phyloP scores from a whole-genome alignment of 2,113 vertebrate genomes.

The Lepus americanus region DNA sequence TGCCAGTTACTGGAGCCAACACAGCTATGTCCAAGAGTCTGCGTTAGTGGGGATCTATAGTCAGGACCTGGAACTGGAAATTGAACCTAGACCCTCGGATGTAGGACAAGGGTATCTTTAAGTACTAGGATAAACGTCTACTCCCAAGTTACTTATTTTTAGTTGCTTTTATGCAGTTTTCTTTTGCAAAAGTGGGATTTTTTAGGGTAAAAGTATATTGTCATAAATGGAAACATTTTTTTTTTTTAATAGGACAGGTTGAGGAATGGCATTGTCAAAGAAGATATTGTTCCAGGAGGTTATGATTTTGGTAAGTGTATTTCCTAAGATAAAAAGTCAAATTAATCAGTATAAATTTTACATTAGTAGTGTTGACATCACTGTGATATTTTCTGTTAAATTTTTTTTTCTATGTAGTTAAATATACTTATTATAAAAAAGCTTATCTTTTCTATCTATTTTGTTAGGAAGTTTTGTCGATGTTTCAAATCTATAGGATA shows the following conservation, averaged over 20 bases:
- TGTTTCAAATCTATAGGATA: not conserved
- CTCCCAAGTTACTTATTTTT: not conserved
- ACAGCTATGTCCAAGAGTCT: no score
- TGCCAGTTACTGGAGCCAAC: no score
- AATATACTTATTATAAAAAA: not conserved
- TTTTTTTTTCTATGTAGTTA: conserved; percentile 26
- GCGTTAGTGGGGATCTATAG: no score
- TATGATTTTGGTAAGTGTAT: conserved; percentile 95
- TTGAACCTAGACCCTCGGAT: no score
- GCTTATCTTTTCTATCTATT: not conserved
- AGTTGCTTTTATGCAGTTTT: conserved; percentile 44
- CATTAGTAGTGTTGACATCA: conserved; percentile 1
- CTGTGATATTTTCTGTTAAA: conserved; percentile 39
- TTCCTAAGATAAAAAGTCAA: conserved; percentile 34
- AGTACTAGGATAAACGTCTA: no score
- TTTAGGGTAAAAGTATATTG: conserved; percentile 48
- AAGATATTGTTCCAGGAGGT: conserved; percentile 86
- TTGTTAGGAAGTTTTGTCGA: not conserved
- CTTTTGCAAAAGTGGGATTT: conserved; percentile 32
- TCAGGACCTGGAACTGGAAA: no score
- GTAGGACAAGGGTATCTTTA: no score
- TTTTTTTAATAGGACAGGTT: conserved; percentile 88
- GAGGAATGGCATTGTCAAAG: conserved; percentile 90
- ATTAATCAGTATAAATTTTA: conserved; percentile 22
- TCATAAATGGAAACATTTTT: conserved; percentile 57